Evolutionary conservation across 1,140 invertebrate species (phyloP).

Genomic region (Xylocopa sonorina): DNA sequence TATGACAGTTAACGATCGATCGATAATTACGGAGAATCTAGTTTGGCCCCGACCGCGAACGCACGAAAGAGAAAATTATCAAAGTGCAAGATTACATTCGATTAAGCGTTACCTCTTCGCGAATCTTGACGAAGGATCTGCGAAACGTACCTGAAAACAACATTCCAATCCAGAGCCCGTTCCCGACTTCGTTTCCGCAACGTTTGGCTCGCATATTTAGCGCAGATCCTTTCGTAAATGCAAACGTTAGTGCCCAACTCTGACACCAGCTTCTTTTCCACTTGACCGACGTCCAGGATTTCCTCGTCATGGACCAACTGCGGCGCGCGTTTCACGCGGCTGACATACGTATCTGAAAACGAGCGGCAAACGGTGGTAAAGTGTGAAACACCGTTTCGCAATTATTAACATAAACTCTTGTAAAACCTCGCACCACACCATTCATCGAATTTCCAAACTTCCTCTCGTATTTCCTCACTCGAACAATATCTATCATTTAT

Average conservation of each 20-base stretch:
- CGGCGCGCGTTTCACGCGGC: constrained; percentile 79
- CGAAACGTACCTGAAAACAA: constrained; percentile 85
- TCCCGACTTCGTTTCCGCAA: constrained; percentile 74
- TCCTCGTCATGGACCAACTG: constrained; percentile 76
- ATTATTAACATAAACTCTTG: background rate
- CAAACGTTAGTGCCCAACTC: constrained; percentile 88
- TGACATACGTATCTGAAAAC: constrained; percentile 84
- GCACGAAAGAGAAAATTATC: no score
- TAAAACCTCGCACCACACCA: no score
- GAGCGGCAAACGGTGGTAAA: background rate
- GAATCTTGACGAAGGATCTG: background rate
- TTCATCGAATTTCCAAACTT: no score
- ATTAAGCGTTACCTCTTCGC: no score
- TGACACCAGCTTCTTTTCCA: constrained; percentile 86
- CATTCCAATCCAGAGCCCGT: constrained; percentile 83
- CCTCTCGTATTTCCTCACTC: no score
- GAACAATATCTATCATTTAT: no score
- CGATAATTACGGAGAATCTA: no score
- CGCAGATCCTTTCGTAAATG: constrained; percentile 87
- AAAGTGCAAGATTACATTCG: no score
- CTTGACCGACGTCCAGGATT: constrained; percentile 84
- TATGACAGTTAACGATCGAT: background rate
- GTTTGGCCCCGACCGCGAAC: no score
- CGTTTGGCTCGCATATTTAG: constrained; percentile 84
- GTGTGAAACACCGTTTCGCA: background rate